These are phyloP conservation scores for Aurelia sp. DNA, from an alignment of 30 jellyfish, hydroid and myxozoan genomes.

Conservation along the genomic window DNA sequence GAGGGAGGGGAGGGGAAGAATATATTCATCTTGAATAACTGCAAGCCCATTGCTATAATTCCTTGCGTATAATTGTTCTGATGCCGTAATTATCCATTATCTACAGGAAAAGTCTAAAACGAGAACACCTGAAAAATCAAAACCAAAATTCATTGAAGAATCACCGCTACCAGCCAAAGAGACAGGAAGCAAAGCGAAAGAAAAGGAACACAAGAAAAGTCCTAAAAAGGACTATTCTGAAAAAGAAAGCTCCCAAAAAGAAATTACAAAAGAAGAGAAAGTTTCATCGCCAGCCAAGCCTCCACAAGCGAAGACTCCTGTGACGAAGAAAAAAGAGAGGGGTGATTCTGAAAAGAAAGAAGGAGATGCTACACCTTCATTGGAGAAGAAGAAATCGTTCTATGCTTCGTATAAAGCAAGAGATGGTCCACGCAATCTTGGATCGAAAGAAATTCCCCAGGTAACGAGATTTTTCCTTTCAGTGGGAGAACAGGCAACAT, in stretches of 20 bases:
- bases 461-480: constrained; percentile 22
- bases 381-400: constrained; percentile 52
- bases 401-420: constrained; percentile 78
- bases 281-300: no score
- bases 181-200: constrained; percentile 21
- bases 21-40: no score
- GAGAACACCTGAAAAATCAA: not conserved
- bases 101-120: not conserved
- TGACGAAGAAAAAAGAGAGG: not conserved
- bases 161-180: not conserved
- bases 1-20: no score
- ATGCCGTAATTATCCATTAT: not conserved
- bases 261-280: no score
- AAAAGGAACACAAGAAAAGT: constrained; percentile 30
- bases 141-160: not conserved
- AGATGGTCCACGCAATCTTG: constrained; percentile 95
- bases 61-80: no score
- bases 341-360: constrained; percentile 5
- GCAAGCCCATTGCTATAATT: no score
- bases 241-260: no score
- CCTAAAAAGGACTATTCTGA: no score
- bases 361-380: constrained; percentile 31
- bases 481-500: no score
- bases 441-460: constrained; percentile 92
- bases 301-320: no score